Evolutionary conservation across 2,888 invertebrate genomes (phyloP).

Genomic region (Drosophila colorata): DNA sequence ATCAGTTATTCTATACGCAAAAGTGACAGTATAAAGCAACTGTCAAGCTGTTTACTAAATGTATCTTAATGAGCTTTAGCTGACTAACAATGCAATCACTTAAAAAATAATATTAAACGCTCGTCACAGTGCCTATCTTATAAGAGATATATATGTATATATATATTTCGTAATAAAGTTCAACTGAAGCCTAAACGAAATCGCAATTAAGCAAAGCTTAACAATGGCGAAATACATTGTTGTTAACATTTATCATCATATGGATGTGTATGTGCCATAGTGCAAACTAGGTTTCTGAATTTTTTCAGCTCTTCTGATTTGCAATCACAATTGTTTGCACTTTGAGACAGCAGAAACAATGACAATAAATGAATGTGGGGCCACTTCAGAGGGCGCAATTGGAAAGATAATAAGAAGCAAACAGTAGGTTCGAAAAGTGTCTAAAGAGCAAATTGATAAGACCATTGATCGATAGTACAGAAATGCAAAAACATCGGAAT

Average conservation of each 20-base stretch:
- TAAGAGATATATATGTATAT: background rate
- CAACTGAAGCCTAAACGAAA: background rate
- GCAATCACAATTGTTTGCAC: constrained; percentile 65
- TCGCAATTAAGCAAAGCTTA: background rate
- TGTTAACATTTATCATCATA: background rate
- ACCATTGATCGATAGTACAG: constrained; percentile 26
- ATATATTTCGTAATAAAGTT: background rate
- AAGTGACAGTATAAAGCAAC: constrained; percentile 8
- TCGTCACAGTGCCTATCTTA: background rate
- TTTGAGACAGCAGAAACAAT: constrained; percentile 47
- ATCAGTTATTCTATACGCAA: constrained; percentile 38
- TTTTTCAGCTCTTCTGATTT: constrained; percentile 29
- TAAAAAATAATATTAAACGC: background rate
- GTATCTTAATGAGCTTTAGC: constrained; percentile 6
- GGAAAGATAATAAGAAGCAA: constrained; percentile 51
- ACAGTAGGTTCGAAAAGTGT: constrained; percentile 18
- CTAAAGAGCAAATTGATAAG: constrained; percentile 54
- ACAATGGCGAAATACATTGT: background rate
- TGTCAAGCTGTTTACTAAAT: constrained; percentile 25
- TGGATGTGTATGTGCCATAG: background rate
- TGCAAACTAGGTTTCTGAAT: constrained; percentile 1
- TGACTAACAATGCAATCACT: constrained; percentile 20
- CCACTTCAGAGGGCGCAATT: constrained; percentile 41
- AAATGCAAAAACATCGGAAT: constrained; percentile 22
- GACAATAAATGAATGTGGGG: constrained; percentile 35